These are phyloP conservation scores for Chloropsis cyanopogon DNA, from an alignment of 2,113 vertebrate genomes.

Conservation along the genomic window DNA sequence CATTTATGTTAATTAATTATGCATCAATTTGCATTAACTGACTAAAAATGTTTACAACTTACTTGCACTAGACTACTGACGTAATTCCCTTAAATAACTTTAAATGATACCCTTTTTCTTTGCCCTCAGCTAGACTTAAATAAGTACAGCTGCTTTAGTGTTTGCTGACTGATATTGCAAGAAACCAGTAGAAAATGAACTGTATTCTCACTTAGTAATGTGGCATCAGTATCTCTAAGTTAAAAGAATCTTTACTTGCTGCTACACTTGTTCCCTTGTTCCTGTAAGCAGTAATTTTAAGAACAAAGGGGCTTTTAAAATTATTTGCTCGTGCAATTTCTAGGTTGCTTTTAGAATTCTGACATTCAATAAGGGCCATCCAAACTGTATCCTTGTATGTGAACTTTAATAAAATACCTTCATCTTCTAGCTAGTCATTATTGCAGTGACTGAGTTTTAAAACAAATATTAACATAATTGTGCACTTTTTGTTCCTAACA, in stretches of 20 bases:
- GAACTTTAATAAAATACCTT: slow-evolving; percentile 49
- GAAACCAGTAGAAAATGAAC: slow-evolving; percentile 42
- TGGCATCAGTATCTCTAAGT: slow-evolving; percentile 1
- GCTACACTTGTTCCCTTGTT: not conserved
- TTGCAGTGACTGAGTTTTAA: slow-evolving; percentile 52
- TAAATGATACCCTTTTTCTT: slow-evolving; percentile 22
- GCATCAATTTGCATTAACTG: slow-evolving; percentile 69
- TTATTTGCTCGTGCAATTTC: slow-evolving; percentile 10
- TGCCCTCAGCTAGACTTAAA: slow-evolving; percentile 4
- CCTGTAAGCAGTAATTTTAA: not conserved
- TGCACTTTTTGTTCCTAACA: slow-evolving; percentile 36
- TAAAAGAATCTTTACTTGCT: slow-evolving; percentile 1
- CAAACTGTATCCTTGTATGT: slow-evolving; percentile 28
- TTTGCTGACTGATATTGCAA: slow-evolving; percentile 42
- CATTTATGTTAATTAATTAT: slow-evolving; percentile 69
- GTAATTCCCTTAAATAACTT: slow-evolving; percentile 55
- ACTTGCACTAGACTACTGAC: slow-evolving; percentile 62
- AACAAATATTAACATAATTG: slow-evolving; percentile 30
- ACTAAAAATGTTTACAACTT: slow-evolving; percentile 64
- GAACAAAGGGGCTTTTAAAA: slow-evolving; percentile 3
- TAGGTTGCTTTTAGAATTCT: not conserved
- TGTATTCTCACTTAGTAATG: slow-evolving; percentile 31
- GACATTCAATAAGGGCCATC: not conserved
- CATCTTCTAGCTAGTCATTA: slow-evolving; percentile 35
- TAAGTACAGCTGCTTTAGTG: slow-evolving; percentile 36